Percentiles rank a stretch among this genome's conserved stretches.
Conservation (phyloP, 2,113 vertebrate genomes). For the Nansenia antarctica region DNA sequence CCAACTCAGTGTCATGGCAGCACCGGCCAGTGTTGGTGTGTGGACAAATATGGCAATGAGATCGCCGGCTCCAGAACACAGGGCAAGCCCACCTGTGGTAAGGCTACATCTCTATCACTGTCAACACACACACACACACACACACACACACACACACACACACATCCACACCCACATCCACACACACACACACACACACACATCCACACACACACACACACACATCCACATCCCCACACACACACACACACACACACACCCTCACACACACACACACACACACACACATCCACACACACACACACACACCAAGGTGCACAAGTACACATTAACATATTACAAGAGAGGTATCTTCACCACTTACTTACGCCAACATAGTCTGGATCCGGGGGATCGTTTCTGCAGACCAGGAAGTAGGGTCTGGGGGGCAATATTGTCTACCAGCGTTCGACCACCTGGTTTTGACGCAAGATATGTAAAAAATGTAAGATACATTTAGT, state of each 20-base stretch:
- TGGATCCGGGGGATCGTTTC: no score
- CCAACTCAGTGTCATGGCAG: constrained; percentile 92
- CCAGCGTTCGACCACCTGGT: no score
- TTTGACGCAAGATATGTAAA: no score
- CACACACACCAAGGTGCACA: no score
- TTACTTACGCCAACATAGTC: no score
- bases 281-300: no score
- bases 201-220: not conserved
- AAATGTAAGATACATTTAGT: no score
- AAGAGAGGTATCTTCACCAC: no score
- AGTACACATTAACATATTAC: no score
- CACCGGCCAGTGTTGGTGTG: constrained; percentile 96
- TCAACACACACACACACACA: not conserved
- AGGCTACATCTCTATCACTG: constrained; percentile 47
- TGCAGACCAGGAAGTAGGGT: no score
- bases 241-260: not conserved
- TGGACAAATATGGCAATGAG: constrained; percentile 96
- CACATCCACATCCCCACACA: no score
- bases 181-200: not conserved
- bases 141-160: not conserved
- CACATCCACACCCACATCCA: not conserved
- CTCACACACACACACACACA: not conserved
- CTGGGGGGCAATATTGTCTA: no score
- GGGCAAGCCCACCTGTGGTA: constrained; percentile 91
- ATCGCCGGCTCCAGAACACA: constrained; percentile 92